Conservation (phyloP, 2,113 vertebrate genomes). For the Meles meles region DNA sequence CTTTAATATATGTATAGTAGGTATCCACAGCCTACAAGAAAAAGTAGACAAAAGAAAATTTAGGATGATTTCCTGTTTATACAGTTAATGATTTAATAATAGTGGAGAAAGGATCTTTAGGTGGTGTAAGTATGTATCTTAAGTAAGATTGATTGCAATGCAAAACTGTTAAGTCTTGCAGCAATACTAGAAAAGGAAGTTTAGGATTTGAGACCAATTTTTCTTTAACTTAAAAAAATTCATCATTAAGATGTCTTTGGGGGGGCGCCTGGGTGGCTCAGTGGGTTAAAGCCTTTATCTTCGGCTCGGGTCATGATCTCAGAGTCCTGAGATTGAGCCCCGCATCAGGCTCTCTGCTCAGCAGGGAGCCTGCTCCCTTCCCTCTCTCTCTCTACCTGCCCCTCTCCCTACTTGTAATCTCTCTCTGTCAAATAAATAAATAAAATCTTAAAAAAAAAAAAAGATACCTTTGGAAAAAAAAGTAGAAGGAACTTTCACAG, state of each 20-base stretch:
- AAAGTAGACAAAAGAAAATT: neutral
- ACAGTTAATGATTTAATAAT: neutral
- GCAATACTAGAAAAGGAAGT: neutral
- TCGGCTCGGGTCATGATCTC: too few relatives aligned
- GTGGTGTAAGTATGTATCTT: neutral
- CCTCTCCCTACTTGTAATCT: too few relatives aligned
- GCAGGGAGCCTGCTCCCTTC: too few relatives aligned
- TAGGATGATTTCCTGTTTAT: neutral
- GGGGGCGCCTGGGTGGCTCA: too few relatives aligned
- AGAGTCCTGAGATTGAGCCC: too few relatives aligned
- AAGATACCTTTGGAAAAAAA: neutral
- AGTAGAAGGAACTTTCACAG: neutral
- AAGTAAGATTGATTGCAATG: neutral
- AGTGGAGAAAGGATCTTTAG: neutral
- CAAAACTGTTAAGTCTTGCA: neutral
- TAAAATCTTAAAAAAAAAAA: too few relatives aligned
- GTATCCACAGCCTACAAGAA: neutral
- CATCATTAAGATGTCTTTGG: neutral
- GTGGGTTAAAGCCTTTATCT: too few relatives aligned
- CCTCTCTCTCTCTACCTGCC: too few relatives aligned
- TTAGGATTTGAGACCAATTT: slow-evolving; percentile 22
- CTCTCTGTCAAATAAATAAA: too few relatives aligned
- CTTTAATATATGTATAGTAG: neutral
- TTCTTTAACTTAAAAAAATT: neutral
- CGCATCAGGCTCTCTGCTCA: too few relatives aligned